Evolutionary conservation across 2,888 invertebrate species (phyloP).

Genomic region (Adineta ricciae): DNA sequence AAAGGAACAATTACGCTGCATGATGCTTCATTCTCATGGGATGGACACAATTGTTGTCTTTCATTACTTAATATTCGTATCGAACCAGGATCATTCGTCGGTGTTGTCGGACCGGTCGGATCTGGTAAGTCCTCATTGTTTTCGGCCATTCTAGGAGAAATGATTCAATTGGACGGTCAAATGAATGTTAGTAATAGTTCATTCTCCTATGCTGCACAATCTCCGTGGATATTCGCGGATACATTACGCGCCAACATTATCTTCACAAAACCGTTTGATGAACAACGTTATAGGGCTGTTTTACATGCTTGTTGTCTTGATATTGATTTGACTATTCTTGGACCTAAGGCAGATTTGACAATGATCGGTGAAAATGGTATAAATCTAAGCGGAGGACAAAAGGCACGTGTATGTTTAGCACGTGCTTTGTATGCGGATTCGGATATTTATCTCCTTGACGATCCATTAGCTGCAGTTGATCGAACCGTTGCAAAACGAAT

Average conservation of each 20-base stretch:
- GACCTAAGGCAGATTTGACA: slow-evolving; percentile 53
- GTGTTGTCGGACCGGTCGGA: slow-evolving; percentile 55
- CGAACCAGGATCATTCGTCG: slow-evolving; percentile 55
- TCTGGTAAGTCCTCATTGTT: slow-evolving; percentile 63
- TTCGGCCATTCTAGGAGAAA: slow-evolving; percentile 76
- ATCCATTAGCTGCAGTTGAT: slow-evolving; percentile 51
- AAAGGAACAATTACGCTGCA: no score
- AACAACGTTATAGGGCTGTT: slow-evolving; percentile 40
- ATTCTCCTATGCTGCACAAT: slow-evolving; percentile 47
- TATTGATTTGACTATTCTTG: slow-evolving; percentile 53
- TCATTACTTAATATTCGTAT: slow-evolving; percentile 45
- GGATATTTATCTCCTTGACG: slow-evolving; percentile 50
- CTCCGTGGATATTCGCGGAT: slow-evolving; percentile 52
- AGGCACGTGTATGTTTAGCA: slow-evolving; percentile 50
- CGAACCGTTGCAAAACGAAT: slow-evolving; percentile 51
- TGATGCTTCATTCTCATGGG: no score
- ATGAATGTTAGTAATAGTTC: slow-evolving; percentile 39
- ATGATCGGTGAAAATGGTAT: slow-evolving; percentile 57
- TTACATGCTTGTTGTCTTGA: slow-evolving; percentile 50
- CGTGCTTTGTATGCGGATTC: slow-evolving; percentile 48
- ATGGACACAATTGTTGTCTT: slow-evolving; percentile 35
- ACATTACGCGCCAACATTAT: slow-evolving; percentile 51
- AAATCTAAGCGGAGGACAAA: slow-evolving; percentile 51
- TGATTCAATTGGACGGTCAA: slow-evolving; percentile 55
- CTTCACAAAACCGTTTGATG: slow-evolving; percentile 50